Evolutionary conservation across 2,888 invertebrate species (phyloP).

Genomic region (Nephrotoma flavescens): DNA sequence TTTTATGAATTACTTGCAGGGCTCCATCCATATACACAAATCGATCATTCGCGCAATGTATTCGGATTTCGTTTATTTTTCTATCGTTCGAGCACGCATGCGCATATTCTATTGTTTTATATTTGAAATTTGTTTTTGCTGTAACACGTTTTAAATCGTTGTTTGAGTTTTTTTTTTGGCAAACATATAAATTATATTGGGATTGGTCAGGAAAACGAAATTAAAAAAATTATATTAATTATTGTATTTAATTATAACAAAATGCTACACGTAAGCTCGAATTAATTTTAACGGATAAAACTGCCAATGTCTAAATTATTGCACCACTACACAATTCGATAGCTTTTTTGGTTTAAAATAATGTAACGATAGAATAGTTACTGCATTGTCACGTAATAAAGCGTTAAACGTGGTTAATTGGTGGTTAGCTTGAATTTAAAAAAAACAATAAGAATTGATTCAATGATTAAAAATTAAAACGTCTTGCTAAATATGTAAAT

Average conservation of each 20-base stretch:
- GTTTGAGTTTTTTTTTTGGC: not conserved
- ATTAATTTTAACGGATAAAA: not conserved
- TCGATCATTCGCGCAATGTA: not conserved
- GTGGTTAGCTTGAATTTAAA: no score
- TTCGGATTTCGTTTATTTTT: not conserved
- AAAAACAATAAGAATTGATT: not conserved
- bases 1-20: not conserved
- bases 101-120: not conserved
- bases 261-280: not conserved
- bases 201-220: not conserved
- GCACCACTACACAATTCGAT: no score
- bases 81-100: not conserved
- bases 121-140: not conserved
- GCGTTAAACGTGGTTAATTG: not conserved
- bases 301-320: no score
- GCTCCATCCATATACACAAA: not conserved
- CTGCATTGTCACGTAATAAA: not conserved
- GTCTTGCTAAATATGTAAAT: not conserved
- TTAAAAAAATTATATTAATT: not conserved
- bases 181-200: not conserved
- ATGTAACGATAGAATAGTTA: not conserved
- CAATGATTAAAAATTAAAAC: not conserved
- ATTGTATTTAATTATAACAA: not conserved
- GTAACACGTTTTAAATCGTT: not conserved
- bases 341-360: not conserved